Percentiles rank a stretch among this genome's conserved stretches.
Conservation (phyloP, 2,797 vertebrate species). For the Ataeniobius toweri region DNA sequence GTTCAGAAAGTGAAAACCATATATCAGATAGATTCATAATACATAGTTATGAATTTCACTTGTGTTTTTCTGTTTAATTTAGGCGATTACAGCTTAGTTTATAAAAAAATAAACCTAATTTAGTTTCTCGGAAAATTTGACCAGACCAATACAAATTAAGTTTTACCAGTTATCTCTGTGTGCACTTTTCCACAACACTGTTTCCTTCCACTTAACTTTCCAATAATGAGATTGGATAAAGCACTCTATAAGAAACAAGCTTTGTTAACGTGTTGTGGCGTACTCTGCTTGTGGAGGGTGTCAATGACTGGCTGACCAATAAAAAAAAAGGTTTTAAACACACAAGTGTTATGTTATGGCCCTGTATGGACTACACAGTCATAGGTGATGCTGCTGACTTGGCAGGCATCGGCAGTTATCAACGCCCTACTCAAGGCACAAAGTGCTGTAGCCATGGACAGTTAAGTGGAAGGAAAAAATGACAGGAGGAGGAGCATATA, state of each 20-base stretch:
- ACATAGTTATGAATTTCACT: background rate
- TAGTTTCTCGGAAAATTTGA: background rate
- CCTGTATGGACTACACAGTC: too few relatives aligned
- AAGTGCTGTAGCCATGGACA: background rate
- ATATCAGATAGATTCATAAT: background rate
- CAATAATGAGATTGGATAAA: background rate
- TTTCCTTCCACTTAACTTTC: conserved; percentile 3
- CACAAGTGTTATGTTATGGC: too few relatives aligned
- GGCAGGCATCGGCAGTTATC: too few relatives aligned
- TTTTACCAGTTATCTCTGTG: background rate
- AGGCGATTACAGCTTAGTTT: background rate
- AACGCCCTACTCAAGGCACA: background rate
- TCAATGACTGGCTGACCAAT: too few relatives aligned
- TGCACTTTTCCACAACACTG: background rate
- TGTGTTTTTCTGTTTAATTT: background rate
- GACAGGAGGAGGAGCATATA: background rate
- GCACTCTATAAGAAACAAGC: background rate
- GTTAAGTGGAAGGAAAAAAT: background rate
- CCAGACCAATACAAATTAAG: background rate
- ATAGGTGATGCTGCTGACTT: too few relatives aligned
- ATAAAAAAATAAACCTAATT: background rate
- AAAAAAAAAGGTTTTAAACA: too few relatives aligned
- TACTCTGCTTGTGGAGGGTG: too few relatives aligned
- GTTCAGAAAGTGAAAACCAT: background rate
- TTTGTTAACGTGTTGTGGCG: too few relatives aligned